Conservation (phyloP, 1,140 invertebrate genomes). For the Bombus consobrinus region DNA sequence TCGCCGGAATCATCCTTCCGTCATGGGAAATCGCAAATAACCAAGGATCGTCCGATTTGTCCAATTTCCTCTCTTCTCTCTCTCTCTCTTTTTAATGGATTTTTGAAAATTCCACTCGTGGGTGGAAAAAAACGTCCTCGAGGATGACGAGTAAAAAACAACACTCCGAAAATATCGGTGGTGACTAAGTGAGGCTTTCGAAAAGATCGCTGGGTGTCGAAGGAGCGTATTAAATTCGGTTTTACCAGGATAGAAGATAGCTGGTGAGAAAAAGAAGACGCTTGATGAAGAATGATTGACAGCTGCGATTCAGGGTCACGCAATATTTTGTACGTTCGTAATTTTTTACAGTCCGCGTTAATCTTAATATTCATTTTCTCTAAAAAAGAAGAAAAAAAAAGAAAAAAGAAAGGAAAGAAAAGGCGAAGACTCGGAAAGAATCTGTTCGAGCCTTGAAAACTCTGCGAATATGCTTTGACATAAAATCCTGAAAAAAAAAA, state of each 20-base stretch:
- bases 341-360: no score
- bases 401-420: no score
- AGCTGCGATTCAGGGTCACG: not conserved
- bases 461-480: no score
- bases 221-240: not conserved
- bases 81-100: not conserved
- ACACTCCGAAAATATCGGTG: conserved; percentile 5
- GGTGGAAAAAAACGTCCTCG: conserved; percentile 4
- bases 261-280: not conserved
- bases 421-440: no score
- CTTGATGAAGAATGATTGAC: not conserved
- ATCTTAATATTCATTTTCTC: no score
- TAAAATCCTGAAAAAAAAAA: not conserved
- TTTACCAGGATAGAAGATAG: not conserved
- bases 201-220: not conserved
- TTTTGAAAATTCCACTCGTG: not conserved
- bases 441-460: no score
- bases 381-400: rapidly evolving
- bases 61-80: not conserved
- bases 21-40: no score
- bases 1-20: no score
- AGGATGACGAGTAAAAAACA: not conserved
- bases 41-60: not conserved
- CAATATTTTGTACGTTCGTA: not conserved
- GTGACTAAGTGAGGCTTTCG: conserved; percentile 11